Evolutionary conservation across 2,113 vertebrate genomes (phyloP), one percentile per base, ranked within the genome.

Genomic region (Nanorana parkeri): DNA sequence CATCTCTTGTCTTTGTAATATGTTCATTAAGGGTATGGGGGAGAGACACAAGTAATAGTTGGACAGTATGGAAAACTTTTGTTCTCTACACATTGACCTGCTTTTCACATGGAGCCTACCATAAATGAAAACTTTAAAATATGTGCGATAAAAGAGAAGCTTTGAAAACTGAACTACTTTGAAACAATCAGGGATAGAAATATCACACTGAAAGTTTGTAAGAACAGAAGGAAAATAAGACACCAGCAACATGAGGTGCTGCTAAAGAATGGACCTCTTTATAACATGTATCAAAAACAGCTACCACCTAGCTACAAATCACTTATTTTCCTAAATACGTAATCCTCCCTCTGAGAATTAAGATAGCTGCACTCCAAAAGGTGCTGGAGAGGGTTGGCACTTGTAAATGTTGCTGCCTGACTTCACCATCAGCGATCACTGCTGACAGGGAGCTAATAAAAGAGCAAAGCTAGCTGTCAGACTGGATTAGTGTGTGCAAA

Each of bases 381-480:
- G 85, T 67, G 66, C 19, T 72, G 3, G 85, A 87, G 84, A 89
- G 85, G 90, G 87, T 85, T 87, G 87, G 87, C 87, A 87, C 87
- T 87, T 86, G 93, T 93, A 94, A 93, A 93, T 94, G 93, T 92
- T 95, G 91, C 94, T 93, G 94, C 95, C 95, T 95, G 94, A 96
- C 89, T 98, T 95, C 95, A 94, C 94, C 92, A 86, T 93, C 91
- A 87, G 93, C 94, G 95, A 96, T 95, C 93, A 92, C 90, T 96
- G 95, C 95, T 94, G 96, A 95, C 90, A 79, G 94, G 93, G 90
- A 95, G 93, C 94, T 94, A 95, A 96, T 95, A 96, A 96, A 96
- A 96, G 95, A 96, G 94, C 94, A 95, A 95, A 96, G 94, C 94
- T 95, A 88, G 90, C 95, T 97, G 96, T 98, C 96, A 96, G 93